Evolutionary conservation across 1,140 invertebrate genomes (phyloP).

Genomic region (Maniola jurtina): DNA sequence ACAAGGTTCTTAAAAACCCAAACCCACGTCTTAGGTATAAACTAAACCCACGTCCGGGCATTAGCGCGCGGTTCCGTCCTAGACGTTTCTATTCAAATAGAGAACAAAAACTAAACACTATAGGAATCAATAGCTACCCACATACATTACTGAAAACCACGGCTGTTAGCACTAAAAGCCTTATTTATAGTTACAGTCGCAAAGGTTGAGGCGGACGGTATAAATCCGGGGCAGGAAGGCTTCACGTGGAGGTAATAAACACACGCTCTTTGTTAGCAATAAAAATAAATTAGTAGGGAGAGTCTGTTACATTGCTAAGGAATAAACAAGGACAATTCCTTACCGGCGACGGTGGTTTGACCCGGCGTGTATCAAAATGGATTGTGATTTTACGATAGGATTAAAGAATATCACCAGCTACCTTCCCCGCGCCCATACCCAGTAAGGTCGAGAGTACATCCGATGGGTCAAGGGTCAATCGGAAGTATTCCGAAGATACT

Average conservation of each 20-base stretch:
- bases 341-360: background rate
- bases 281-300: slow-evolving; percentile 52
- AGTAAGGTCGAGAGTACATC: too few relatives aligned
- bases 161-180: slow-evolving; percentile 28
- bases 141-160: slow-evolving; percentile 4
- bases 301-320: slow-evolving; percentile 6
- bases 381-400: too few relatives aligned
- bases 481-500: too few relatives aligned
- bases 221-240: slow-evolving; percentile 43
- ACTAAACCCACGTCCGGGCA: too few relatives aligned
- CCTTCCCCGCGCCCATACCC: too few relatives aligned
- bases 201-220: slow-evolving; percentile 42
- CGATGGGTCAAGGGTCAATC: too few relatives aligned
- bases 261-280: slow-evolving; percentile 43
- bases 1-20: too few relatives aligned
- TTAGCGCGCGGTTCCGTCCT: too few relatives aligned
- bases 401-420: too few relatives aligned
- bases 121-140: background rate
- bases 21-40: too few relatives aligned
- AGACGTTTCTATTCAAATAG: background rate
- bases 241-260: slow-evolving; percentile 49
- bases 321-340: slow-evolving; percentile 16
- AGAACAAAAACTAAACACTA: background rate
- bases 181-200: slow-evolving; percentile 45
- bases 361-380: too few relatives aligned